Conservation (phyloP, 1,140 invertebrate species). For the Euglossa dilemma region DNA sequence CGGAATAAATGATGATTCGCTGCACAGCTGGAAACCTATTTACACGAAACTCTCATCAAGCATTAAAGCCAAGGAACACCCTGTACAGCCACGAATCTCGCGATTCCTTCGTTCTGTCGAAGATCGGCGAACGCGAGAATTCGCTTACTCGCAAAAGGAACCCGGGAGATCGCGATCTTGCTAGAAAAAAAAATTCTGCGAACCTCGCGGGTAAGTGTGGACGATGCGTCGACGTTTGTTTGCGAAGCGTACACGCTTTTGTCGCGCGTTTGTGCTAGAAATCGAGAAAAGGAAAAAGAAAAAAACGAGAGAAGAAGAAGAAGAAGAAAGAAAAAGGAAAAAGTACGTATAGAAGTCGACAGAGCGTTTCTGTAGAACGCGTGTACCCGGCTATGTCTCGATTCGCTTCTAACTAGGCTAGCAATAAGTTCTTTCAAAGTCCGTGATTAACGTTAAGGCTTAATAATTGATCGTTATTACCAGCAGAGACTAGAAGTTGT, state of each 20-base stretch:
- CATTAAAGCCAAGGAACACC: background rate
- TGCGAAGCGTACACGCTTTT: no score
- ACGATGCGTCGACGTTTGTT: no score
- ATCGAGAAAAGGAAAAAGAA: slow-evolving; percentile 25
- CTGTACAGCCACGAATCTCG: background rate
- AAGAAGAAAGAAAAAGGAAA: background rate
- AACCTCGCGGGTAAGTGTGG: no score
- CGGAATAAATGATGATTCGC: no score
- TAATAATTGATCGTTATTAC: slow-evolving; percentile 50
- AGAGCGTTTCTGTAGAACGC: slow-evolving; percentile 30
- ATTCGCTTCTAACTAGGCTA: background rate
- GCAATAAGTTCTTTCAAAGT: slow-evolving; percentile 8
- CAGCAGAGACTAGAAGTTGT: slow-evolving; percentile 44
- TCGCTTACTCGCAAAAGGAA: background rate
- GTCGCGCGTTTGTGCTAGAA: slow-evolving; percentile 55
- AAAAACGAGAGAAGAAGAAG: background rate
- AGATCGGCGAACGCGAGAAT: background rate
- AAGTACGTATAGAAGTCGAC: slow-evolving; percentile 22
- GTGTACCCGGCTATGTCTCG: background rate
- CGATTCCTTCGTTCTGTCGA: background rate
- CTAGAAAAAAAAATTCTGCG: no score
- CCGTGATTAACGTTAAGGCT: slow-evolving; percentile 44
- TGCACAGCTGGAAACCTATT: no score
- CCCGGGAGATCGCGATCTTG: no score
- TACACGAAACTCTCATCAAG: no score